Evolutionary conservation across 1,140 invertebrate species (phyloP).

Genomic region (Berghia stephanieae): DNA sequence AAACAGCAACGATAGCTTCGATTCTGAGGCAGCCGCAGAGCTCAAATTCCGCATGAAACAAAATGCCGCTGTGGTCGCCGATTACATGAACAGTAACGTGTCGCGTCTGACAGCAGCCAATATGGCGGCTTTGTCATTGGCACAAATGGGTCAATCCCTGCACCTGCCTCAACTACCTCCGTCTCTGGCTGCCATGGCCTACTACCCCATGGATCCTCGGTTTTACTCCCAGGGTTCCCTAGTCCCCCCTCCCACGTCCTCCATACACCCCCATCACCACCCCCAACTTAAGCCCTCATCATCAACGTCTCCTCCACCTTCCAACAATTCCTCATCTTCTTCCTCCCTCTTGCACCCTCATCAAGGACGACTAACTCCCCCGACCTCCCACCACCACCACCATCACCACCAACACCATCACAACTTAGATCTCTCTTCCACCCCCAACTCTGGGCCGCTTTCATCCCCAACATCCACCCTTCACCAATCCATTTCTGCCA

Average conservation of each 20-base stretch:
- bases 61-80: constrained; percentile 1
- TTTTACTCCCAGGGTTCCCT: constrained; percentile 52
- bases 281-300: constrained; percentile 33
- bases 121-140: constrained; percentile 43
- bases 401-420: constrained; percentile 29
- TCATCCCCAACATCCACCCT: too few relatives aligned
- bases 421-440: too few relatives aligned
- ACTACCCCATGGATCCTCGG: constrained; percentile 58
- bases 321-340: constrained; percentile 32
- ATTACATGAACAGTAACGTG: constrained; percentile 22
- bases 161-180: constrained; percentile 59
- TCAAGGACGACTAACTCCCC: background rate
- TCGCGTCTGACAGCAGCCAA: constrained; percentile 37
- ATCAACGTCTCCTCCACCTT: constrained; percentile 24
- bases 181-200: constrained; percentile 59
- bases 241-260: constrained; percentile 33
- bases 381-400: background rate
- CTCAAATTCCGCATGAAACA: too few relatives aligned
- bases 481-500: too few relatives aligned
- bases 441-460: too few relatives aligned
- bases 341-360: constrained; percentile 29
- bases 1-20: constrained; percentile 33
- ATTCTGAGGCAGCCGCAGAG: constrained; percentile 22
- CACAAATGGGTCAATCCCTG: constrained; percentile 46
- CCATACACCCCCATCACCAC: constrained; percentile 31